Evolutionary conservation across 2,888 invertebrate species (phyloP).

Genomic region (Automeris io): DNA sequence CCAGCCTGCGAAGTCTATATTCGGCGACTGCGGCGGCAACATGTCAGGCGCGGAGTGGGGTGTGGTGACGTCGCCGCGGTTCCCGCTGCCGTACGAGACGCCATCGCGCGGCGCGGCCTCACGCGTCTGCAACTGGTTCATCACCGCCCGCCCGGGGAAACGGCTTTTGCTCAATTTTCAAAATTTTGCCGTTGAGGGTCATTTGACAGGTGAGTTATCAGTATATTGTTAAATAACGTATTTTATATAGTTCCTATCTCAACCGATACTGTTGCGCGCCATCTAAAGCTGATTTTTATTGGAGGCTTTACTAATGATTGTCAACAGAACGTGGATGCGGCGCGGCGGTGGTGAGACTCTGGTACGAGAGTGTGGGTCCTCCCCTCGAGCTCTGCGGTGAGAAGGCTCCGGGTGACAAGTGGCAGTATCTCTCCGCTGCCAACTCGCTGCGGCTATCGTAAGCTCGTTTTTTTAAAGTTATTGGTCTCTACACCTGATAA

Average conservation of each 20-base stretch:
- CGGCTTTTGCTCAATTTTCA: slow-evolving; percentile 94
- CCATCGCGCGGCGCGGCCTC: slow-evolving; percentile 87
- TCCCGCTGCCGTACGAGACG: slow-evolving; percentile 92
- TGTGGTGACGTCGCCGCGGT: slow-evolving; percentile 92
- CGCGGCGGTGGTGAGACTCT: slow-evolving; percentile 92
- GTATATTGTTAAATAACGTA: too few relatives aligned
- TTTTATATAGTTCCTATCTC: not conserved
- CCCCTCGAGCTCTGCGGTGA: slow-evolving; percentile 95
- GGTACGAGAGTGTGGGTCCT: slow-evolving; percentile 88
- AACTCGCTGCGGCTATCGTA: slow-evolving; percentile 92
- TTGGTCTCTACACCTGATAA: too few relatives aligned
- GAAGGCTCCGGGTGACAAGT: slow-evolving; percentile 83
- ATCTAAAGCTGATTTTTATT: not conserved
- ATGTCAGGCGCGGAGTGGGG: slow-evolving; percentile 90
- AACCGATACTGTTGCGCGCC: not conserved
- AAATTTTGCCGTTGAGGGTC: slow-evolving; percentile 95
- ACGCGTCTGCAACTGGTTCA: slow-evolving; percentile 97
- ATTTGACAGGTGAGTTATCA: slow-evolving; percentile 87
- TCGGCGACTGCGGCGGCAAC: slow-evolving; percentile 95
- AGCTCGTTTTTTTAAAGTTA: too few relatives aligned
- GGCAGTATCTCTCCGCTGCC: slow-evolving; percentile 91
- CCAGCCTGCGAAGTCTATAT: slow-evolving; percentile 87
- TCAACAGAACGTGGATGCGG: slow-evolving; percentile 91
- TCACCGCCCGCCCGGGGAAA: slow-evolving; percentile 90
- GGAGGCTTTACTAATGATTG: not conserved